Evolutionary conservation across 2,113 vertebrate species (phyloP), one percentile per base, ranked within the genome.

Genomic region (Phylloscopus whistleri): DNA sequence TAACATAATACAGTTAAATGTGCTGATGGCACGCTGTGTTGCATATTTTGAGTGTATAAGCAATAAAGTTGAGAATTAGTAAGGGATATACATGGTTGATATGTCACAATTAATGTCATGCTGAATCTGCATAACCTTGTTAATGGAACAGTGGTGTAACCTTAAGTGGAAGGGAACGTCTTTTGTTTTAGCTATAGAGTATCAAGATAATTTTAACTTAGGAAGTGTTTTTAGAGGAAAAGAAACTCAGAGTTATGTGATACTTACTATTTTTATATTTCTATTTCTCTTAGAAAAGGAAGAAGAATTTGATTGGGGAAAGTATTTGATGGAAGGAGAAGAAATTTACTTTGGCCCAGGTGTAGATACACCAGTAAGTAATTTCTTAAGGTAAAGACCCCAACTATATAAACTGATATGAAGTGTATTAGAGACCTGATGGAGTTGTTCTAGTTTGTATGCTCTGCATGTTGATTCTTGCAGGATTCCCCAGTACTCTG

Each of bases 301-400:
- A 94, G 99, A 99, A 96, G 95, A 96, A 91, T 99, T 99, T 98
- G 99, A 99, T 73, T 99, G 99, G 99, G 98, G 96, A n/a, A 98
- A 98, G 91, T 99, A 99, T 96, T 95, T 99, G 91, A 98, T 98
- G 98, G 99, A 99, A 97, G 99, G 98, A 70, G 99, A 99, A 98
- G 99, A 99, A 89, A 78, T 98, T 75, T 98, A 98, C 69, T 93
- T 97, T 35, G 98, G 98, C 33, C 98, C 98, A 4, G 98, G 98
- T 13, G 44, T 97, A 64, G 98, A 99, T 83, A 98, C 99, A 75
- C 99, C 99, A 22, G 99, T 99, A 98, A 99, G 99, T 98, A 81
- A 73, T 88, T 84, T 64, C 43, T 66, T 75, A 24, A 55, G 43
- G 24, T 51, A 27, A 69, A 93, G 81, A 58, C 3, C 3, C 20